phyloP scores from a whole-genome alignment of 2,888 invertebrate genomes.

The Leucozona laternaria region DNA sequence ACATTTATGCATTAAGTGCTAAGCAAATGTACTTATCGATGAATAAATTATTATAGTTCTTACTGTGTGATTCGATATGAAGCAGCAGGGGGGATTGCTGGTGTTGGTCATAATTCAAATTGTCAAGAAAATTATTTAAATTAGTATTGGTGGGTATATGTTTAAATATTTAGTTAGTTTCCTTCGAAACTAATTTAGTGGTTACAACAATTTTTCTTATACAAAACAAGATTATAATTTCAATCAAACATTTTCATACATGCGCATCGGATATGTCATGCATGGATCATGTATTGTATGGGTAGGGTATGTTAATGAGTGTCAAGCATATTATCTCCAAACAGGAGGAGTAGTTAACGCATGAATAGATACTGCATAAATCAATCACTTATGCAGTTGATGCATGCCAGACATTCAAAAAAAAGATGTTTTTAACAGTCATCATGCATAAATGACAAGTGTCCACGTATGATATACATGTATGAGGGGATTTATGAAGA shows the following conservation, averaged over 20 bases:
- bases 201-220: neutral
- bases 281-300: neutral
- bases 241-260: neutral
- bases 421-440: too few relatives aligned
- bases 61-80: neutral
- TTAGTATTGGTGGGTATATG: neutral
- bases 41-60: slow-evolving; percentile 32
- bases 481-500: too few relatives aligned
- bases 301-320: too few relatives aligned
- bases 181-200: slow-evolving; percentile 30
- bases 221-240: neutral
- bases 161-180: neutral
- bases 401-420: too few relatives aligned
- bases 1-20: slow-evolving; percentile 63
- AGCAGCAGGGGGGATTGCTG: neutral
- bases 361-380: too few relatives aligned
- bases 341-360: too few relatives aligned
- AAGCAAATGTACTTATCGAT: slow-evolving; percentile 50
- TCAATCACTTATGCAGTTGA: too few relatives aligned
- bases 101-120: slow-evolving; percentile 45
- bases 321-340: too few relatives aligned
- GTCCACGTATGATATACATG: too few relatives aligned
- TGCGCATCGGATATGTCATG: neutral
- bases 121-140: slow-evolving; percentile 31
- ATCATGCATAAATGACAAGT: too few relatives aligned